phyloP scores from a whole-genome alignment of 2,797 vertebrate genomes.

The Halcyon smyrnensis region DNA sequence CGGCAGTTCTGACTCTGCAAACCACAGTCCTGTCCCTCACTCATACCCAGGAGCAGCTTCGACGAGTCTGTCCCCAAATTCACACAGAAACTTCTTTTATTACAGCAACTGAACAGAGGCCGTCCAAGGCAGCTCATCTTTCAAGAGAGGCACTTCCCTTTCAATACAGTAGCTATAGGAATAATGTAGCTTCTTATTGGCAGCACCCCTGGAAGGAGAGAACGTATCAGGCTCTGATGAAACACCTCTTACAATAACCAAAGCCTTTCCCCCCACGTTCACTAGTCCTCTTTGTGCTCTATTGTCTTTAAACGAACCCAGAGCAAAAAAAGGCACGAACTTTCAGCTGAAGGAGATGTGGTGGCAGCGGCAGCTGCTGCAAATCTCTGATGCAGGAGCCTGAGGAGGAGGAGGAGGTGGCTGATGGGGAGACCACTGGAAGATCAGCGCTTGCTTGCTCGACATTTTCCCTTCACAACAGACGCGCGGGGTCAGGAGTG shows the following conservation, averaged over 20 bases:
- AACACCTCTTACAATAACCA: slow-evolving; percentile 27
- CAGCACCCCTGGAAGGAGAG: slow-evolving; percentile 28
- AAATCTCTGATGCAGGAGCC: neutral
- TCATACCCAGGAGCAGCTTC: neutral
- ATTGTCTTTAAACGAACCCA: neutral
- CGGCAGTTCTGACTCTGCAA: neutral
- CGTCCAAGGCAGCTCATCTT: neutral
- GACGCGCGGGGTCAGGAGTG: neutral
- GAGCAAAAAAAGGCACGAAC: neutral
- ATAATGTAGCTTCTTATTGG: neutral
- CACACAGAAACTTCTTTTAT: neutral
- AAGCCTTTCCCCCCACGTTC: neutral
- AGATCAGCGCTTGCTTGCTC: neutral
- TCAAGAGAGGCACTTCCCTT: neutral
- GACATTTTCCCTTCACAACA: neutral
- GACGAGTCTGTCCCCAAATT: neutral
- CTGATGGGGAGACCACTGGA: neutral
- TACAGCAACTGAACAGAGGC: neutral
- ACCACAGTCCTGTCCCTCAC: neutral
- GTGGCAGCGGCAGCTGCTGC: neutral
- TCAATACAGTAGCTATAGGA: neutral
- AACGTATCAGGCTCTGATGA: neutral
- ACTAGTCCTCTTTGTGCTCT: neutral
- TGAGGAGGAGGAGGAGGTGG: neutral
- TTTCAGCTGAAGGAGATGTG: neutral